Conservation (phyloP, 2,888 invertebrate genomes). For the Mesoligia furuncula region DNA sequence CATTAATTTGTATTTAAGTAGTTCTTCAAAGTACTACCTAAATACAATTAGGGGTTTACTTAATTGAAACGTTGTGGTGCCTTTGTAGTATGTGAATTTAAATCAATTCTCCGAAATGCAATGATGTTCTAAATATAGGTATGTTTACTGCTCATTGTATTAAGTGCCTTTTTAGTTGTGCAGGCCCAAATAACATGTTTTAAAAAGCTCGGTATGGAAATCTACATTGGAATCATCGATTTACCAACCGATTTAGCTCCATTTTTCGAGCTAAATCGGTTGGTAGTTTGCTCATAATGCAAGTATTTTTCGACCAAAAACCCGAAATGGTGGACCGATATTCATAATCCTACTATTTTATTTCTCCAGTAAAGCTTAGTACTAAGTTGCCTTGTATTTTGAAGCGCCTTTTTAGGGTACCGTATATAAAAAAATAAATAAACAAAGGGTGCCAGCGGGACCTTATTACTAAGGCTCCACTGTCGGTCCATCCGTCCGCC, state of each 20-base stretch:
- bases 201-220: neutral
- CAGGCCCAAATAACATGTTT: neutral
- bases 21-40: neutral
- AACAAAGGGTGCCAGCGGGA: neutral
- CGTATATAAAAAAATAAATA: neutral
- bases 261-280: no score
- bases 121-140: neutral
- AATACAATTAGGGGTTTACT: neutral
- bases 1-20: no score
- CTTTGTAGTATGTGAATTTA: neutral
- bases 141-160: neutral
- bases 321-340: constrained; percentile 30
- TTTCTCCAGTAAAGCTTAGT: constrained; percentile 30
- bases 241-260: constrained; percentile 9
- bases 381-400: constrained; percentile 36
- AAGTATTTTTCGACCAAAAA: constrained; percentile 25
- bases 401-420: constrained; percentile 19
- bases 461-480: neutral
- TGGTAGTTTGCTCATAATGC: constrained; percentile 16
- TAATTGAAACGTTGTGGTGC: neutral
- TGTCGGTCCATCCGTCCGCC: neutral
- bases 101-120: neutral
- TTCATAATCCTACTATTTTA: constrained; percentile 48
- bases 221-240: constrained; percentile 29
- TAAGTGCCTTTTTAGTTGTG: neutral